Base-by-base conservation (phyloP, 2,888 invertebrate species). In the Gonocerus acuteangulatus region DNA sequence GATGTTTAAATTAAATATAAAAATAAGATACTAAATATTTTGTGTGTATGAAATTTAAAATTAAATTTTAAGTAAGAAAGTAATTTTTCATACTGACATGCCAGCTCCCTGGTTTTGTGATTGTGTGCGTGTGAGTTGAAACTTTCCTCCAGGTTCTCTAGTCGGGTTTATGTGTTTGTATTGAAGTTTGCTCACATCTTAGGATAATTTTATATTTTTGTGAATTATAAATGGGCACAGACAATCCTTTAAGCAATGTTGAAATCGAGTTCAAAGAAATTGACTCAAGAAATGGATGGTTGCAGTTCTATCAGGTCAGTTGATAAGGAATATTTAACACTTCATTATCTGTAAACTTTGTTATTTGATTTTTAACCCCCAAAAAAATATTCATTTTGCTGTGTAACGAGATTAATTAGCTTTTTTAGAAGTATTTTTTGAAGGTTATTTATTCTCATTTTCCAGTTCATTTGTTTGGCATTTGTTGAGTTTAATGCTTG, bases 261-360 rank as follows among this genome's bases (percentile, higher is more conserved):
- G 87, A 87, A 76, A 79, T 81, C 57, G 87, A 89, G 76, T 88
- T 84, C 76, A 76, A 78, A 70, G 83, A 85, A 72, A 81, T 89
- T 70, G 82, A 81, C 71, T 78, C 79, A 68, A 83, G 79, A 71
- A 81, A 81, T 73, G 83, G 82, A 67, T 89, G 89, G 89, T 76
- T 80, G 65, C 74, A 79, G 67, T 75, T 85, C 67, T 89, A 83
- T 75, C 85, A 86, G 83, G 89, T 89, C 27, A 57, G 15, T 19
- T 57, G 57, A 47, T 60, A 23, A 54, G 57, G 22, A 54, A 22
- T 48, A 21, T 34, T 18, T 44, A 22, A 16, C 27, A 7, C 18
- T 15, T 42, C 48, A 59, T 59, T 15, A 61, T 23, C 18, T 2
- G 9, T 22, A 21, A 15, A 32, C 15, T 44, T 3, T 44, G 23